Evolutionary conservation across 2,797 vertebrate genomes (phyloP).

Genomic region (Phoxinus dragarum): DNA sequence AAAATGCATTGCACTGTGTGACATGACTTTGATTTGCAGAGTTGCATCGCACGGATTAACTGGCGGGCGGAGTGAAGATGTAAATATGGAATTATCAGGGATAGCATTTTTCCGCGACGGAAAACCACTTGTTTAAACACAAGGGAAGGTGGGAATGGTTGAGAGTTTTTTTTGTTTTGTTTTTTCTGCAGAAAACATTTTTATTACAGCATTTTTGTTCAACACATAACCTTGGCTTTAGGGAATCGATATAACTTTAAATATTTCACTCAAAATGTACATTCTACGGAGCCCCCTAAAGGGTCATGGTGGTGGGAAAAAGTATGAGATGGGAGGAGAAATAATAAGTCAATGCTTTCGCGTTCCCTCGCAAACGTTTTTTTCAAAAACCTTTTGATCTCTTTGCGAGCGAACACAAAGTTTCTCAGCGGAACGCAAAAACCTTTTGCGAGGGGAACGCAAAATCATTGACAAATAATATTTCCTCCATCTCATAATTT

Average conservation of each 20-base stretch:
- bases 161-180: background rate
- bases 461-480: too few species aligned
- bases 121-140: background rate
- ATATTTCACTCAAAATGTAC: background rate
- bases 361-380: too few species aligned
- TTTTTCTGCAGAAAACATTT: background rate
- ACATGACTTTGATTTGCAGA: conserved; percentile 45
- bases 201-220: background rate
- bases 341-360: too few species aligned
- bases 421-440: too few species aligned
- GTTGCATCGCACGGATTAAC: conserved; percentile 20
- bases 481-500: too few species aligned
- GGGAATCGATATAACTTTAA: background rate
- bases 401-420: too few species aligned
- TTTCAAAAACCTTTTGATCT: too few species aligned
- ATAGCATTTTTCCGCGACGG: background rate
- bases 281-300: too few species aligned
- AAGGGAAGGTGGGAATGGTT: background rate
- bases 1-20: conserved; percentile 35
- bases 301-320: too few species aligned
- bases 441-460: too few species aligned
- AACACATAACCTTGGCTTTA: background rate
- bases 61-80: conserved; percentile 11
- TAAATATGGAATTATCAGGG: conserved; percentile 34
- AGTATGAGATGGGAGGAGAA: too few species aligned